These are phyloP conservation scores for Picus viridis DNA, from an alignment of 2,797 vertebrate species.

Conservation along the genomic window DNA sequence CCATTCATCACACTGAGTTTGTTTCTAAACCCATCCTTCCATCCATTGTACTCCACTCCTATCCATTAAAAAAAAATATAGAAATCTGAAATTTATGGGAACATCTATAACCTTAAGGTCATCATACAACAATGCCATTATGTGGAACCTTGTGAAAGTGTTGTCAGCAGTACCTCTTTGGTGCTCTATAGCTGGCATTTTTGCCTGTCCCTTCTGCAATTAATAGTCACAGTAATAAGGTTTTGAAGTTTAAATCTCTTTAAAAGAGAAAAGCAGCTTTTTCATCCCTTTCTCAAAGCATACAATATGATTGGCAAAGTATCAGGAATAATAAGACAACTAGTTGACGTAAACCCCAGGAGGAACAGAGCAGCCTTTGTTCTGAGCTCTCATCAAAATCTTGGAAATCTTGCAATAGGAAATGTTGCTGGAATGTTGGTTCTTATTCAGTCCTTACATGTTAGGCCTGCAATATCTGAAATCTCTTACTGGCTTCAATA, in stretches of 20 bases:
- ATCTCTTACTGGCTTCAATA: constrained; percentile 37
- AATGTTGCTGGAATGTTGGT: constrained; percentile 63
- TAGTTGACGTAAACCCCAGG: constrained; percentile 70
- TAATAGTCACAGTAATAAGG: constrained; percentile 40
- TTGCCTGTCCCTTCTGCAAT: constrained; percentile 4
- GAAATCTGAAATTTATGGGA: constrained; percentile 32
- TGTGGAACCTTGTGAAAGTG: not conserved
- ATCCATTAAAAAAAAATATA: not conserved
- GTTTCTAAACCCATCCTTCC: not conserved
- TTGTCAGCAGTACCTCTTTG: constrained; percentile 8
- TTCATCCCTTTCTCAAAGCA: constrained; percentile 64
- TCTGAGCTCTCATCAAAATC: constrained; percentile 71
- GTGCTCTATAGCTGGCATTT: not conserved
- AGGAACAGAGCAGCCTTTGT: constrained; percentile 80
- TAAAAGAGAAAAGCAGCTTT: constrained; percentile 72
- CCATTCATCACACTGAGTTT: not conserved
- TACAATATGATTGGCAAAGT: constrained; percentile 79
- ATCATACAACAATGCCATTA: constrained; percentile 29
- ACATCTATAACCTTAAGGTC: constrained; percentile 11
- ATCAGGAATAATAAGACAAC: constrained; percentile 79
- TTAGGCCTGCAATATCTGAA: constrained; percentile 57
- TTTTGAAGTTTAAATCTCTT: constrained; percentile 54
- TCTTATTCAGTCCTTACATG: constrained; percentile 38
- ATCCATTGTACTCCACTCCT: not conserved
- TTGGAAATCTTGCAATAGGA: constrained; percentile 67